Base-by-base conservation (phyloP, 2,888 invertebrate species). In the Polietes domitor region DNA sequence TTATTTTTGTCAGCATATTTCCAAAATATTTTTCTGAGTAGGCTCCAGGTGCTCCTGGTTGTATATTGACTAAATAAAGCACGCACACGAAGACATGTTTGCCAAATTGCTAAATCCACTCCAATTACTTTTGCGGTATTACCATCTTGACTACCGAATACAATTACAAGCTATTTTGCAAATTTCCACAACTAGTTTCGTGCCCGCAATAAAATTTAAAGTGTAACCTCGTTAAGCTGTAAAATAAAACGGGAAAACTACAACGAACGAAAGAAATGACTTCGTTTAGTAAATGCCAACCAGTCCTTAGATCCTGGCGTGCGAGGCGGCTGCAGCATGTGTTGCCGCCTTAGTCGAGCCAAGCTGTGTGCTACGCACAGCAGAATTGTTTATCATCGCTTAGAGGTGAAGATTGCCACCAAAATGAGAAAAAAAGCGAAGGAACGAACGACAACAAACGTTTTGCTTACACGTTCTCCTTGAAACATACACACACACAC, bases 191-290 rank as follows among this genome's bases (percentile, higher is more conserved):
- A 28, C 28, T 21, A 65, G 5, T 65, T 7, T 61, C 12, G 24
- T 3, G 15, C 21, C 4, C 28, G 41, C 32, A n/a, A 37, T 43
- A 21, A 43, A 58, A 58, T 7, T 37, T 43, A 24, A 43, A 43
- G 19, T 24, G 15, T 43, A 2, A 68, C 15, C 68, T 68, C 68
- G 68, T 68, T 68, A 68, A 68, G 37, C 41, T 12, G 43, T 41
- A 68, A 68, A 68, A 68, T 12, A 17, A 43, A 37, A 41, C 17
- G 17, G 32, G 2, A 10, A 37, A 37, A 41, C 19, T 65, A 37
- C 17, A 10, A 63, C 17, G 7, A 63, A 28, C 17, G 32, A 17
- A 63, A 37, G 32, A 63, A 63, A 63, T 63, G 32, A 32, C 17
- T 32, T 37, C 28, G 37, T 17, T 63, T 63, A 63, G 63, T 63